Percentiles rank a stretch among this genome's conserved stretches.
These are phyloP conservation scores for Ammospiza nelsoni DNA, from an alignment of 2,113 vertebrate species.

Conservation along the genomic window DNA sequence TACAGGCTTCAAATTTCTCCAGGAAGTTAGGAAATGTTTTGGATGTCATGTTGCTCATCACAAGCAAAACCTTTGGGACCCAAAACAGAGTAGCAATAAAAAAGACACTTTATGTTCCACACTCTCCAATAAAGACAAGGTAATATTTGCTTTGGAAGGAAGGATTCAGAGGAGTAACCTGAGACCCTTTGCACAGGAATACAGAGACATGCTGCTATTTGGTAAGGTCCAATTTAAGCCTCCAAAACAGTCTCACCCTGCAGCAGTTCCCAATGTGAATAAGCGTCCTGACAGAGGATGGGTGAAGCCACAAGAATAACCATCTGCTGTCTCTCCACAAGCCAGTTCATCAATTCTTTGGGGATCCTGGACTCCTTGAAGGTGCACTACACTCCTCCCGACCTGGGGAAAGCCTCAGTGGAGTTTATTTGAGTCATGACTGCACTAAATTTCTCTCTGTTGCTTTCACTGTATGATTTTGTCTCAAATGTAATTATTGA, in stretches of 20 bases:
- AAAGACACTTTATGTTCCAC: background rate
- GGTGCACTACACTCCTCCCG: background rate
- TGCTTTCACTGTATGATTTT: background rate
- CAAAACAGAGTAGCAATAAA: constrained; percentile 18
- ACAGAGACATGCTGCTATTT: background rate
- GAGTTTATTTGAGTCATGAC: background rate
- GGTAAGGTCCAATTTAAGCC: background rate
- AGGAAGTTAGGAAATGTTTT: constrained; percentile 37
- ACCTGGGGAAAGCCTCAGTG: background rate
- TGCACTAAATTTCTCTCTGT: background rate
- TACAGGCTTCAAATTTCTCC: constrained; percentile 32
- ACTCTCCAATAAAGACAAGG: background rate
- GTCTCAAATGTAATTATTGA: background rate
- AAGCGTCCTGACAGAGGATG: background rate
- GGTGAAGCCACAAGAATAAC: background rate
- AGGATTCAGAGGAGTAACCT: background rate
- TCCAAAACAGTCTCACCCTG: background rate
- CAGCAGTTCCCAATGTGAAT: background rate
- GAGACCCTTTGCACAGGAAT: background rate
- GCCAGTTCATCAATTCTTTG: background rate
- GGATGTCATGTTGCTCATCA: constrained; percentile 7
- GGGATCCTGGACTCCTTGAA: background rate
- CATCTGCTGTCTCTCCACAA: background rate
- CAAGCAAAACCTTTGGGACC: constrained; percentile 33
- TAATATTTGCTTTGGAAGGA: background rate